phyloP scores from a whole-genome alignment of 2,797 vertebrate genomes.

The Gymnocypris eckloni region DNA sequence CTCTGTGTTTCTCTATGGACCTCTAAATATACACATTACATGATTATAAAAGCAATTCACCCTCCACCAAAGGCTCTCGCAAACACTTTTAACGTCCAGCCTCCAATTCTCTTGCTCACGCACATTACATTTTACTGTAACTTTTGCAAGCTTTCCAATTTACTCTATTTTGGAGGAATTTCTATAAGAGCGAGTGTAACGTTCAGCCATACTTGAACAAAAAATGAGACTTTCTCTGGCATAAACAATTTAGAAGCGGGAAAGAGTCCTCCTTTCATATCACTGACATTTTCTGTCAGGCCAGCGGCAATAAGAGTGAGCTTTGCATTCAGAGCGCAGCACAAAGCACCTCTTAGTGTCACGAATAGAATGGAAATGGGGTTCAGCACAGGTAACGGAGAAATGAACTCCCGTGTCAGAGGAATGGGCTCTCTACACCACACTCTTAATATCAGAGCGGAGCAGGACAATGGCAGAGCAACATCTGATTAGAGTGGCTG shows the following conservation, averaged over 20 bases:
- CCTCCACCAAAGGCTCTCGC: not conserved
- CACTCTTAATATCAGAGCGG: slow-evolving; percentile 51
- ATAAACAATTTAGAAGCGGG: slow-evolving; percentile 57
- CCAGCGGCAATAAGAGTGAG: slow-evolving; percentile 44
- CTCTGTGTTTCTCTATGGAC: not conserved
- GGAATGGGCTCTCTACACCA: slow-evolving; percentile 35
- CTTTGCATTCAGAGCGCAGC: slow-evolving; percentile 54
- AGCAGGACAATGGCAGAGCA: slow-evolving; percentile 56
- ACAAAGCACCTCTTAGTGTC: slow-evolving; percentile 52
- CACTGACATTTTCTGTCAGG: slow-evolving; percentile 56
- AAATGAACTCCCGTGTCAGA: slow-evolving; percentile 60
- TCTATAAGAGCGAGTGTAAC: slow-evolving; percentile 16
- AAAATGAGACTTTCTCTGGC: slow-evolving; percentile 33
- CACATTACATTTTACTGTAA: slow-evolving; percentile 7
- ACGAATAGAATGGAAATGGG: slow-evolving; percentile 58
- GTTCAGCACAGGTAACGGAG: slow-evolving; percentile 61
- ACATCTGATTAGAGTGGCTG: slow-evolving; percentile 63
- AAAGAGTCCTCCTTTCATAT: slow-evolving; percentile 51
- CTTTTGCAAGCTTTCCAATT: slow-evolving; percentile 41
- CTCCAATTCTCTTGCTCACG: not conserved
- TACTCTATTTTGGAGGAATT: slow-evolving; percentile 25
- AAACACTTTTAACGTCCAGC: slow-evolving; percentile 48
- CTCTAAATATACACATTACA: slow-evolving; percentile 36
- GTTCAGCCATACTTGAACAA: not conserved
- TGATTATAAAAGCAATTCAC: slow-evolving; percentile 39